A percentile compares a stretch with the other conserved stretches of the same genome.
Conservation (phyloP, 2,797 vertebrate genomes). For the Bovichtus variegatus region DNA sequence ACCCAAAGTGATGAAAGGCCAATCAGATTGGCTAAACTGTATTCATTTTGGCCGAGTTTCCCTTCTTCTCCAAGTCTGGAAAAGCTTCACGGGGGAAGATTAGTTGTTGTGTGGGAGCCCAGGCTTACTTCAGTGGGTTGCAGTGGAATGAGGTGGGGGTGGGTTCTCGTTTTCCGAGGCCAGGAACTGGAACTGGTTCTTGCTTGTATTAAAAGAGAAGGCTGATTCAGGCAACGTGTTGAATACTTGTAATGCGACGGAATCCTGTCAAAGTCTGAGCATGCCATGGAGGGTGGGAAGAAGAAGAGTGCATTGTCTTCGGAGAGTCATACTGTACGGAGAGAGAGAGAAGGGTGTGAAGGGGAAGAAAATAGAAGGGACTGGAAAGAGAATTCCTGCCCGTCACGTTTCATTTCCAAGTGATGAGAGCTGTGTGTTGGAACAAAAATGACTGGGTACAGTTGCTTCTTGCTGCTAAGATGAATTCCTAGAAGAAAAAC, state of each 20-base stretch:
- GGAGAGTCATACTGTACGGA: slow-evolving; percentile 16
- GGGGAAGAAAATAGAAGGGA: slow-evolving; percentile 37
- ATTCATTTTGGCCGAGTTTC: slow-evolving; percentile 55
- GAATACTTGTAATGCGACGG: slow-evolving; percentile 63
- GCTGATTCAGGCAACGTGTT: slow-evolving; percentile 54
- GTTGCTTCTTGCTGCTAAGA: slow-evolving; percentile 35
- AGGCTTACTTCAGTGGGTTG: slow-evolving; percentile 63
- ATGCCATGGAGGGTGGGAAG: slow-evolving; percentile 56
- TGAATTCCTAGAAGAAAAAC: slow-evolving; percentile 32
- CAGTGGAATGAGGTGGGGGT: slow-evolving; percentile 66
- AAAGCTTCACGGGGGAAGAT: slow-evolving; percentile 56
- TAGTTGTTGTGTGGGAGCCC: slow-evolving; percentile 38
- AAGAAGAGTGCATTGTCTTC: slow-evolving; percentile 73
- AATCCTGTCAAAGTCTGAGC: slow-evolving; percentile 60
- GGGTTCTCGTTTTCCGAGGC: slow-evolving; percentile 62
- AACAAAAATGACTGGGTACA: slow-evolving; percentile 28
- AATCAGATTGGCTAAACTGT: slow-evolving; percentile 46
- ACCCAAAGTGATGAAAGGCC: slow-evolving; percentile 50
- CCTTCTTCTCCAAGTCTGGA: slow-evolving; percentile 25
- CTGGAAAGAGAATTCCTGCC: slow-evolving; percentile 55
- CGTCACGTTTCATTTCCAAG: slow-evolving; percentile 63
- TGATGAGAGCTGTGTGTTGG: slow-evolving; percentile 51
- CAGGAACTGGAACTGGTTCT: slow-evolving; percentile 58
- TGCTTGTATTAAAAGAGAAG: slow-evolving; percentile 56
- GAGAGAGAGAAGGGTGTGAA: slow-evolving; percentile 48